Evolutionary conservation across 2,113 vertebrate species (phyloP).

Genomic region (Misgurnus mizolepis): DNA sequence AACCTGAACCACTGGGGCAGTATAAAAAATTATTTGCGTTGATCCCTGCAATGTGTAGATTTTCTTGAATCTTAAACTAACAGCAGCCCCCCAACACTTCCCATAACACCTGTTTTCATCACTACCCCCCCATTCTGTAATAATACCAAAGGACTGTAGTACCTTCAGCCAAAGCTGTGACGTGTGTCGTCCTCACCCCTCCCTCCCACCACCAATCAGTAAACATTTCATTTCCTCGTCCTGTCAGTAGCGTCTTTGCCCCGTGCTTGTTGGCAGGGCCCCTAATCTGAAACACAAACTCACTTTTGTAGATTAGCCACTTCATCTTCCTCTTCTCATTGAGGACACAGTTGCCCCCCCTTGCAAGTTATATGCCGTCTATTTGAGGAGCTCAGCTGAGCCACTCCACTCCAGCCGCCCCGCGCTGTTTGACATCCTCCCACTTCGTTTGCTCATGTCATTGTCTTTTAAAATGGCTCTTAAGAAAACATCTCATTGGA

Average conservation of each 20-base stretch:
- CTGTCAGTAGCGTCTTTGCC: slow-evolving; percentile 72
- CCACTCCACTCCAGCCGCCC: slow-evolving; percentile 23
- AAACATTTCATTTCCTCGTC: slow-evolving; percentile 80
- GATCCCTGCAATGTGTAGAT: not conserved
- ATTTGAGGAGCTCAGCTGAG: slow-evolving; percentile 51
- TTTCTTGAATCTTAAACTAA: slow-evolving; percentile 16
- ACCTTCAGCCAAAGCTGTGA: slow-evolving; percentile 51
- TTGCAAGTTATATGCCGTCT: slow-evolving; percentile 62
- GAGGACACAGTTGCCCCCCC: slow-evolving; percentile 43
- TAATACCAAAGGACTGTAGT: slow-evolving; percentile 41
- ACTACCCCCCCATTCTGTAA: slow-evolving; percentile 9
- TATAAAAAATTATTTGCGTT: too few relatives aligned
- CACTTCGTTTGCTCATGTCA: slow-evolving; percentile 32
- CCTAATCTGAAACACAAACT: slow-evolving; percentile 82
- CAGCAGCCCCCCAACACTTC: slow-evolving; percentile 4
- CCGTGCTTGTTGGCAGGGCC: slow-evolving; percentile 61
- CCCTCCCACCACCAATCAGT: slow-evolving; percentile 56
- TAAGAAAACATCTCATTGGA: slow-evolving; percentile 34
- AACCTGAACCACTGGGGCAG: too few relatives aligned
- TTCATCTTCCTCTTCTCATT: slow-evolving; percentile 58
- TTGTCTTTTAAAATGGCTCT: slow-evolving; percentile 42
- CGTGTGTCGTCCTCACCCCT: slow-evolving; percentile 61
- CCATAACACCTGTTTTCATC: slow-evolving; percentile 36
- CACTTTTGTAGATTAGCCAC: slow-evolving; percentile 58
- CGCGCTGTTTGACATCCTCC: slow-evolving; percentile 9